Evolutionary conservation across 2,797 vertebrate species (phyloP), one percentile per base, ranked within the genome.

Genomic region (Periophthalmus magnuspinnatus): DNA sequence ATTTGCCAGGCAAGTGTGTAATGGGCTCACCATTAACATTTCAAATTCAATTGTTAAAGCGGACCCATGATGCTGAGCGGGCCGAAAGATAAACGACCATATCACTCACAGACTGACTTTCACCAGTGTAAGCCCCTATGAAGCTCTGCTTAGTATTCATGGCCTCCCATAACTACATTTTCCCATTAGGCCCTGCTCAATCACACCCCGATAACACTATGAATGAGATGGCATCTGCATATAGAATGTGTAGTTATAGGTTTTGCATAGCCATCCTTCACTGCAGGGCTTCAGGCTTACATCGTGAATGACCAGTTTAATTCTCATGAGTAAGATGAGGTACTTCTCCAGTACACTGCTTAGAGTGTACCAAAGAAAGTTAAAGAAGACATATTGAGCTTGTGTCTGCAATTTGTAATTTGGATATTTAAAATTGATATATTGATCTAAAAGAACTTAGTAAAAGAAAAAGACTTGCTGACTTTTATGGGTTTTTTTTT

Each of bases 131-230:
- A n/a, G 4, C 34, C 56, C 5, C 14, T 21, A 33, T 41, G 32
- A 48, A 62, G 36, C 14, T 48, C 38, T 48, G 5, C 34, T 41
- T 34, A 22, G 34, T 38, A 62, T 64, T 64, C 62, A 47, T 64
- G 22, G 22, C 41, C 38, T 48, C 19, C 14, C 2, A 22, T 47
- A 63, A 21, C n/a, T 21, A 47, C 61, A 63, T 24, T 45, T 45
- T 48, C n/a, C 22, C 14, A 47, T 64, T 45, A 45, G 36, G 36
- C 10, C 36, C 3, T 45, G n/a, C 22, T 16, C 41, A 64, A 48
- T 64, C 22, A 32, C 22, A 28, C 21, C 24, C 6, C 4, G 45
- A 48, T 48, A 32, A 48, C 62, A 48, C 36, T 32, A 32, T 8
- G 14, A 48, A 64, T 47, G 14, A 64, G 45, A 48, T 48, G 62